Base-by-base conservation (phyloP, 2,888 invertebrate species). In the Drosophila austrosaltans region DNA sequence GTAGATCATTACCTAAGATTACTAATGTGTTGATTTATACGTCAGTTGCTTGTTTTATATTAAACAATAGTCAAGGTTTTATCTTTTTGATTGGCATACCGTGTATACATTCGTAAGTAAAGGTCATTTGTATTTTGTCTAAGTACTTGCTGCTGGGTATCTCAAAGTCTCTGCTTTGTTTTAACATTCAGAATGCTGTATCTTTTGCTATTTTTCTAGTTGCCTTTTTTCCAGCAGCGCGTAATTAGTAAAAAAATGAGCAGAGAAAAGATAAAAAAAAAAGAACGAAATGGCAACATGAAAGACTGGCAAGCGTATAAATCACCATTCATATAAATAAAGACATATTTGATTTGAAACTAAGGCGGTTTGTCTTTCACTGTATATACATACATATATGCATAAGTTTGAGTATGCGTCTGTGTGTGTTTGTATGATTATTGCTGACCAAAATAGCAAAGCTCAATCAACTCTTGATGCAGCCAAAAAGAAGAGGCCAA, bases 291-390 rank as follows among this genome's bases (percentile, higher is more conserved):
- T 73, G 67, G 72, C 81, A 72, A 88, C 82, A 88, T 88, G 87
- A 83, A 83, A 83, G 87, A 66, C 72, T 12, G 22, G 36, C n/a
- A 69, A 48, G 40, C 87, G 78, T 79, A 84, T 87, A 83, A 83
- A 87, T 83, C 83, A 83, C 75, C 71, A 77, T 82, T 81, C 72
- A 72, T 77, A 87, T 89, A 81, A 83, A 89, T 87, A 84, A 80
- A 83, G 82, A 81, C 87, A 81, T 89, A 75, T 73, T 75, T 64
- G 66, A 89, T 76, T 87, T 84, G 79, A 72, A 71, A 83, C 76
- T 75, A 54, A 59, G 68, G 60, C 70, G 75, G 40, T 61, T 54
- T 44, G 48, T 62, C 22, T 40, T 53, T 42, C 36, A 28, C 36
- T 48, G 10, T 25, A 10, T 25, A 10, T 16, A 16, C 16, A 16